Evolutionary conservation across 2,888 invertebrate species (phyloP), one percentile per base, ranked within the genome.

Genomic region (Diarsia rubi): DNA sequence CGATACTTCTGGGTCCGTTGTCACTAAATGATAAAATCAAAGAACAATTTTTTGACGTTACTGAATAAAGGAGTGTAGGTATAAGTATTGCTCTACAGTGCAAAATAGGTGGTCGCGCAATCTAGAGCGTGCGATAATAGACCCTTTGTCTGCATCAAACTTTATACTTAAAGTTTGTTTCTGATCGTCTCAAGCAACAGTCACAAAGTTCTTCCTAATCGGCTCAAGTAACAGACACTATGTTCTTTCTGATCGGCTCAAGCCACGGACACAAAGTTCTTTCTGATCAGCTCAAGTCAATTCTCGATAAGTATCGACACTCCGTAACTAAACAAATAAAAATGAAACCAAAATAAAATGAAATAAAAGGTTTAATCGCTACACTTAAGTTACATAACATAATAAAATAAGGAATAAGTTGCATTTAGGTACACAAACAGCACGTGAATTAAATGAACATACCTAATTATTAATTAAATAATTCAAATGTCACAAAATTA

Each of bases 351-450:
- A 79, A 67, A 67, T 37, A 73, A 66, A 67, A 62, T 63, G 57
- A 71, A 85, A 82, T 78, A 79, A 76, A 74, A 64, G n/a, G 70
- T 87, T 86, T 87, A 85, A 81, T 86, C 54, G 37, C 71, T 86
- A 88, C 71, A 80, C 47, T 69, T 85, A 83, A 79, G 37, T 86
- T 76, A 82, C 86, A 78, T 82, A 83, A 75, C 60, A 68, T 79
- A 76, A 77, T 79, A 78, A 77, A 78, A 57, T 70, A 78, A 70
- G 57, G 59, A 83, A 76, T 76, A 76, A 77, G 64, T 69, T 72
- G 79, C 75, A 82, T 70, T 67, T 65, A 73, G 68, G 80, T 79
- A 75, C 75, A 81, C 47, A 49, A 83, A 79, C 12, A 76, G 66
- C 49, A 77, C 52, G 16, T 68, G 52, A 59, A 57, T 70, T 64